Evolutionary conservation across 2,797 vertebrate species (phyloP).

Genomic region (Acanthopagrus latus): DNA sequence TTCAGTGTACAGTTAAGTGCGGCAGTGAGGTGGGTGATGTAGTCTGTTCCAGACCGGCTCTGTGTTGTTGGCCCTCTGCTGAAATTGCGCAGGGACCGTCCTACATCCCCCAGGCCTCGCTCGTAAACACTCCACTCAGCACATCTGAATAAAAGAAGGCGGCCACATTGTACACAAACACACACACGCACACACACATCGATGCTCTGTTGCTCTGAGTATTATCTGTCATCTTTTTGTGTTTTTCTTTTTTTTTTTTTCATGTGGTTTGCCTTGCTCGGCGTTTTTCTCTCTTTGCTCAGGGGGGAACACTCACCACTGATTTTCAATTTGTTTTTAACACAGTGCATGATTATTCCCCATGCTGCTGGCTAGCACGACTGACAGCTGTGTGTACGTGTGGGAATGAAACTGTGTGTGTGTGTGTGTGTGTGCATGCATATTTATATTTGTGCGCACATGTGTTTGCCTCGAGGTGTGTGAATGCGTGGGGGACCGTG

Average conservation of each 20-base stretch:
- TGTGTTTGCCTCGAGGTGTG: conserved; percentile 45
- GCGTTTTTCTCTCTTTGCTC: conserved; percentile 70
- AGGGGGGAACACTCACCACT: conserved; percentile 70
- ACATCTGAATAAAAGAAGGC: conserved; percentile 71
- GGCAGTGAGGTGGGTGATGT: conserved; percentile 34
- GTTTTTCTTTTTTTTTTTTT: conserved; percentile 32
- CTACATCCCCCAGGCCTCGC: conserved; percentile 55
- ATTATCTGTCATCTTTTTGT: conserved; percentile 63
- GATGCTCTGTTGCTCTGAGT: conserved; percentile 56
- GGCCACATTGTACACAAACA: conserved; percentile 28
- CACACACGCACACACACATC: conserved; percentile 35
- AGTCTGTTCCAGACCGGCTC: conserved; percentile 39
- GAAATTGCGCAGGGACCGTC: conserved; percentile 77
- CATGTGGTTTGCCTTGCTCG: conserved; percentile 59
- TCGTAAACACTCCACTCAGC: conserved; percentile 76
- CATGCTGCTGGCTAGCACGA: conserved; percentile 54
- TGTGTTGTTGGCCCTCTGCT: conserved; percentile 54
- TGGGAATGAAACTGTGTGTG: conserved; percentile 8
- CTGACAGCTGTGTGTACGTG: conserved; percentile 55
- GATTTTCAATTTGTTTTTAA: conserved; percentile 83
- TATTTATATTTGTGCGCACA: conserved; percentile 27
- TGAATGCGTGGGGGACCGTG: conserved; percentile 26
- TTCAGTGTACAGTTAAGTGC: conserved; percentile 17
- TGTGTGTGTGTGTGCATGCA: conserved; percentile 17
- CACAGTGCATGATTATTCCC: conserved; percentile 76